Percentiles rank a stretch among this genome's conserved stretches.
Evolutionary conservation across 2,888 invertebrate species (phyloP).

Genomic region (Agrenia bidenticulata): DNA sequence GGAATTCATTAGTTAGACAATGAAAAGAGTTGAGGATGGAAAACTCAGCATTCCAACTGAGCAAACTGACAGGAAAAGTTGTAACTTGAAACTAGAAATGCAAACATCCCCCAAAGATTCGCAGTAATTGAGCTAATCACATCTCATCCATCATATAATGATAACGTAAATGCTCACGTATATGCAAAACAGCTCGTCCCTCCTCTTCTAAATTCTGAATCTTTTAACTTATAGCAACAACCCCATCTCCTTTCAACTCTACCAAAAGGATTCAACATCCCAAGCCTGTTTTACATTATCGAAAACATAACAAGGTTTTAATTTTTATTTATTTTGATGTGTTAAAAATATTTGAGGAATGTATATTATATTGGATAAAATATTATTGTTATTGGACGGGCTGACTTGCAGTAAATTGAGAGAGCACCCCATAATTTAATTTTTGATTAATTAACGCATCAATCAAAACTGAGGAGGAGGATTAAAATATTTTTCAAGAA

Average conservation of each 20-base stretch:
- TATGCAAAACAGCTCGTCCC: constrained; percentile 13
- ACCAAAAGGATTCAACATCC: too few species aligned
- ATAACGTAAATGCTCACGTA: constrained; percentile 24
- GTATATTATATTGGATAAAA: neutral
- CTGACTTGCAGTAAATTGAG: constrained; percentile 26
- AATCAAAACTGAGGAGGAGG: constrained; percentile 22
- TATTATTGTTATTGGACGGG: constrained; percentile 25
- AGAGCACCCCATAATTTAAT: constrained; percentile 37
- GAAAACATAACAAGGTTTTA: too few species aligned
- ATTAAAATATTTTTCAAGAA: constrained; percentile 4
- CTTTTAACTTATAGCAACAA: neutral
- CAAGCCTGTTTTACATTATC: too few species aligned
- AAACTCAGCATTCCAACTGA: constrained; percentile 16
- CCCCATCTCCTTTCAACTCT: too few species aligned
- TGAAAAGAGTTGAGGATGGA: neutral
- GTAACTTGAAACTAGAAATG: constrained; percentile 19
- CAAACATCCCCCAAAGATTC: constrained; percentile 18
- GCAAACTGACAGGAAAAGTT: constrained; percentile 15
- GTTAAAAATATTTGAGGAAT: neutral
- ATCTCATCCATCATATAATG: constrained; percentile 26
- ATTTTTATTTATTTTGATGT: neutral
- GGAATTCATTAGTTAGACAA: constrained; percentile 1
- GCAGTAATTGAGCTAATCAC: constrained; percentile 25
- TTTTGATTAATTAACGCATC: constrained; percentile 37
- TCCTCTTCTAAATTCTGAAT: neutral